These are phyloP conservation scores for Metaphire vulgaris DNA, from an alignment of 1,140 invertebrate species.

Conservation along the genomic window DNA sequence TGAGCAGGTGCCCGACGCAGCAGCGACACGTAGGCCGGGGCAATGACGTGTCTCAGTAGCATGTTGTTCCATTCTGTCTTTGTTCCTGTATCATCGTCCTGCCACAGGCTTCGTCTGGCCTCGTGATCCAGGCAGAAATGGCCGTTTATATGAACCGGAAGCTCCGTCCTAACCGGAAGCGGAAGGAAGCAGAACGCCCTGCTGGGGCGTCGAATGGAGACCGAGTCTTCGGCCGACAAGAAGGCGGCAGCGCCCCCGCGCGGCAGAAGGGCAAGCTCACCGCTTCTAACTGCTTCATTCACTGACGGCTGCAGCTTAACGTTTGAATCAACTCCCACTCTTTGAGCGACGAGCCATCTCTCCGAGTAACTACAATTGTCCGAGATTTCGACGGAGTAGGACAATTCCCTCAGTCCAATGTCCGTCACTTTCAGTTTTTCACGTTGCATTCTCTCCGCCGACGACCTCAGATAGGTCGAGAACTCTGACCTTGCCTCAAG, in stretches of 20 bases:
- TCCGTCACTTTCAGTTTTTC: not conserved
- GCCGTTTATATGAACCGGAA: constrained; percentile 47
- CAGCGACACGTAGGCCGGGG: constrained; percentile 34
- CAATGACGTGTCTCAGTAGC: constrained; percentile 35
- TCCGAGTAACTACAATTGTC: constrained; percentile 15
- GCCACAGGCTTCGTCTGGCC: constrained; percentile 40
- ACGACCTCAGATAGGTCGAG: not conserved
- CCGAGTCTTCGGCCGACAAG: constrained; percentile 4
- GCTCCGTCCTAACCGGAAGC: constrained; percentile 38
- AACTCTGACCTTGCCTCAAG: not conserved
- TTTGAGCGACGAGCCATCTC: constrained; percentile 34
- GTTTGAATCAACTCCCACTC: constrained; percentile 34
- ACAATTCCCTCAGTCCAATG: constrained; percentile 8
- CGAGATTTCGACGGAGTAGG: constrained; percentile 28
- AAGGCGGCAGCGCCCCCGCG: constrained; percentile 40
- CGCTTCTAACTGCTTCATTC: constrained; percentile 23
- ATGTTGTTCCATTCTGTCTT: constrained; percentile 39
- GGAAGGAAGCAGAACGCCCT: constrained; percentile 28
- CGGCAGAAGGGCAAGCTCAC: constrained; percentile 37
- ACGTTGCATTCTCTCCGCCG: not conserved
- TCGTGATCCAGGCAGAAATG: constrained; percentile 46
- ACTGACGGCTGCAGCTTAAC: constrained; percentile 25
- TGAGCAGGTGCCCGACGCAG: not conserved
- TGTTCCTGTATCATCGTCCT: constrained; percentile 12
- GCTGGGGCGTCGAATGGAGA: not conserved